Evolutionary conservation across 2,888 invertebrate species (phyloP).

Genomic region (Calameuta idolon): DNA sequence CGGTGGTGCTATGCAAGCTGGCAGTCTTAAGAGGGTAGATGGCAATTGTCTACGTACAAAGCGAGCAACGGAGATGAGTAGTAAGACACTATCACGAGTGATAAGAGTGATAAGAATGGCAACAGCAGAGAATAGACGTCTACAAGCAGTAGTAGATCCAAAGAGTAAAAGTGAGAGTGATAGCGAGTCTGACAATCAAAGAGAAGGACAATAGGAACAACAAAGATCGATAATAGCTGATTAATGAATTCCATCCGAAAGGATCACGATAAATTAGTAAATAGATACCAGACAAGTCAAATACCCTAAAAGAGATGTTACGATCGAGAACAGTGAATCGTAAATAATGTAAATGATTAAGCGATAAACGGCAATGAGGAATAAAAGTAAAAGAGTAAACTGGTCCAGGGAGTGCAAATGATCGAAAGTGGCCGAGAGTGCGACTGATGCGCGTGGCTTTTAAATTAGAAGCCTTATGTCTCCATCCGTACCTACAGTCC

Average conservation of each 20-base stretch:
- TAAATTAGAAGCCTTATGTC: background rate
- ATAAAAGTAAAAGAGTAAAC: background rate
- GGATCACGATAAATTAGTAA: background rate
- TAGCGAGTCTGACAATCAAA: background rate
- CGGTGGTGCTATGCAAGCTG: slow-evolving; percentile 46
- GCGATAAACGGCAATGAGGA: background rate
- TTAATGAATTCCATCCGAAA: background rate
- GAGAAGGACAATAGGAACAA: background rate
- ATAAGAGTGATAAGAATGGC: background rate
- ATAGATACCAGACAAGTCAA: background rate
- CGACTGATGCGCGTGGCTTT: background rate
- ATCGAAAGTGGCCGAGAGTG: background rate
- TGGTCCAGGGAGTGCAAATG: background rate
- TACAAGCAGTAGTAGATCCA: background rate
- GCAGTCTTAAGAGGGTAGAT: slow-evolving; percentile 8
- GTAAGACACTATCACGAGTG: background rate
- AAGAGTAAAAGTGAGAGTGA: background rate
- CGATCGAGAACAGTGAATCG: background rate
- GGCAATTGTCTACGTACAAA: background rate
- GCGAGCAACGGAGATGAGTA: background rate
- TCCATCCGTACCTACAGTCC: background rate
- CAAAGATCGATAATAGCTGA: background rate
- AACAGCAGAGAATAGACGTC: background rate
- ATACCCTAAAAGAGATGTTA: background rate
- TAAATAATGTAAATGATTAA: background rate